Base-by-base conservation (phyloP, 2,797 vertebrate species). In the Pitangus sulphuratus region DNA sequence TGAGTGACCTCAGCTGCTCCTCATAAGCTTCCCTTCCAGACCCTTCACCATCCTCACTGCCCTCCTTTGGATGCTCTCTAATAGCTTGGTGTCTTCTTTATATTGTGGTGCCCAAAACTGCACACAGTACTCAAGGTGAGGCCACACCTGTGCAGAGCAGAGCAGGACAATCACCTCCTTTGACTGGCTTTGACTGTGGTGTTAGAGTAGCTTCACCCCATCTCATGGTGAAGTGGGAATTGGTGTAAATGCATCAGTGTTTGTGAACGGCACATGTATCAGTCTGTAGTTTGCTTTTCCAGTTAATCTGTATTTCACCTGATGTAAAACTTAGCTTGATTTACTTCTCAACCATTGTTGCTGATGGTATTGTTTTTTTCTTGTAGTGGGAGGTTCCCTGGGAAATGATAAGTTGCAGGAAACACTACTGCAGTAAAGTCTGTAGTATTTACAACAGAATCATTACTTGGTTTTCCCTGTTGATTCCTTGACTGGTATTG, bases 291-390 rank as follows among this genome's bases (percentile, higher is more conserved):
- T 89, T 50, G 51, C 11, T 74, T 57, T 91, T 79, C 48, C 33
- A 75, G 50, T 89, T 92, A 89, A 84, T 31, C 28, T 96, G 65
- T 84, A 39, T 85, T 95, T 87, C 24, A 72, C 37, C 53, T 76
- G 28, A 8, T 74, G 15, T 79, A 51, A 89, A 92, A 83, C 61
- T 78, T 77, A 45, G 31, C 37, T 78, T 70, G 26, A 57, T 78
- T 83, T 74, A 70, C 19, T 61, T 66, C 64, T 87, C 26, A 28
- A 31, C 13, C 10, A 6, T 39, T 78, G 65, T 68, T 68, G 22
- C 28, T 60, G 51, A 14, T 75, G 39, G 25, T 92, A 31, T 89
- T 11, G 21, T 16, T 82, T 78, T 84, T 65, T 24, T 31, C 21
- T 6, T 72, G 15, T 33, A 31, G 22, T 40, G 37, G 25, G 70